Evolutionary conservation across 1,140 invertebrate species (phyloP).

Genomic region (Drosophila yakuba): DNA sequence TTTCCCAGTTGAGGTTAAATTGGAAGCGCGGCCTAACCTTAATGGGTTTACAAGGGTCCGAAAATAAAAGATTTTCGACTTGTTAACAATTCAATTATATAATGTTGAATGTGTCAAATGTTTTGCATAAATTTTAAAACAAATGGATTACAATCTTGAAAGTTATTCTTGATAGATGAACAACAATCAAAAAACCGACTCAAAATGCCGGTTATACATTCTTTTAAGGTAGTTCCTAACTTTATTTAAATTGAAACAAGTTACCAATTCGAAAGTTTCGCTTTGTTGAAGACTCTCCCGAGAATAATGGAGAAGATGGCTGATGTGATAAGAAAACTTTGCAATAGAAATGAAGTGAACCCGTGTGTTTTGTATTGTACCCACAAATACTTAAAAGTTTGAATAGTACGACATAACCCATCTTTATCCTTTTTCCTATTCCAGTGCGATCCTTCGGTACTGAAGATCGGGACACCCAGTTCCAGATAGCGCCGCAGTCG

Average conservation of each 20-base stretch:
- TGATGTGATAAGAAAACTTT: too few species aligned
- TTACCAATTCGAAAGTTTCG: too few species aligned
- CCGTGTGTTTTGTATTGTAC: too few species aligned
- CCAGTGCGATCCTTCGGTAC: constrained; percentile 99
- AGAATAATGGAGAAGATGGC: too few species aligned
- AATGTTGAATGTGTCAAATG: not conserved
- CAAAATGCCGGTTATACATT: not conserved
- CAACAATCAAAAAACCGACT: not conserved
- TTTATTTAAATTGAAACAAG: too few species aligned
- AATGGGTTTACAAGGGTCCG: constrained; percentile 9
- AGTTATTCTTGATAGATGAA: not conserved
- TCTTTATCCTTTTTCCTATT: not conserved
- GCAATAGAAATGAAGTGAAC: too few species aligned
- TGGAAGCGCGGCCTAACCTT: constrained; percentile 43
- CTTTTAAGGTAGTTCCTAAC: too few species aligned
- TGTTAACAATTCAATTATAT: constrained; percentile 2
- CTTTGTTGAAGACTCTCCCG: too few species aligned
- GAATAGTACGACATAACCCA: not conserved
- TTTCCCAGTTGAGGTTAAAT: constrained; percentile 65
- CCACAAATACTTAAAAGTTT: too few species aligned
- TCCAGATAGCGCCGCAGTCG: constrained; percentile 96
- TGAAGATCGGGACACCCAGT: constrained; percentile 97
- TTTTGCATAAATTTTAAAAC: not conserved
- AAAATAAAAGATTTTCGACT: not conserved
- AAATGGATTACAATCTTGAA: not conserved